Percentiles rank a stretch among this genome's conserved stretches.
These are phyloP conservation scores for Leptinotarsa juncta DNA, from an alignment of 2,888 invertebrate genomes.

Conservation along the genomic window DNA sequence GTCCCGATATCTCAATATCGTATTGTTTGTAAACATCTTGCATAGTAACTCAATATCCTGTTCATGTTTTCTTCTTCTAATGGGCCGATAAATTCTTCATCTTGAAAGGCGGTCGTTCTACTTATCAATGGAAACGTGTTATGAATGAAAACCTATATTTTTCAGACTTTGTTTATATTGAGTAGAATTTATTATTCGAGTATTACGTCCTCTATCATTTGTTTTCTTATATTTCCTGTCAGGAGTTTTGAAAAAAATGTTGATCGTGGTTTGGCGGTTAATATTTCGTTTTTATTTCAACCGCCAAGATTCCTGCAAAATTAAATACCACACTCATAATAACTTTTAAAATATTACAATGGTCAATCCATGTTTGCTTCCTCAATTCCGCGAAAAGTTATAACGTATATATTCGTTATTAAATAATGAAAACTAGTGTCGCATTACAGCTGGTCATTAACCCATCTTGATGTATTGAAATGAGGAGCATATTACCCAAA, in stretches of 20 bases:
- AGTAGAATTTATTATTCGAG: slow-evolving; percentile 20
- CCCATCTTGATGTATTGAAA: slow-evolving; percentile 45
- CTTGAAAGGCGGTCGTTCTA: slow-evolving; percentile 30
- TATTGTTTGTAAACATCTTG: slow-evolving; percentile 38
- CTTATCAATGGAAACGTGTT: slow-evolving; percentile 29
- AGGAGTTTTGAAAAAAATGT: neutral
- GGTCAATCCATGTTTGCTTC: slow-evolving; percentile 1
- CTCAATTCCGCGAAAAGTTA: neutral
- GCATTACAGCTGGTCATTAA: slow-evolving; percentile 46
- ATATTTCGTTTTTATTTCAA: neutral
- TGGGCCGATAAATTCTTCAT: slow-evolving; percentile 37
- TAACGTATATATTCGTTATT: slow-evolving; percentile 9
- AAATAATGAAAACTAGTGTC: slow-evolving; percentile 33
- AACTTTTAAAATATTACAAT: neutral
- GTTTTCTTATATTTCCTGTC: neutral
- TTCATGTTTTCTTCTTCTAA: slow-evolving; percentile 35
- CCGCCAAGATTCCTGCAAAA: neutral
- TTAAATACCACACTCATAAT: neutral
- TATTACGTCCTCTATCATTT: slow-evolving; percentile 8
- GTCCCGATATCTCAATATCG: slow-evolving; percentile 26
- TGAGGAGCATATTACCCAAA: slow-evolving; percentile 49
- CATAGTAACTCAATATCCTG: slow-evolving; percentile 39
- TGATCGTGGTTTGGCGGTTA: neutral
- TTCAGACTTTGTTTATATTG: slow-evolving; percentile 15
- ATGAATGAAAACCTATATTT: slow-evolving; percentile 34